phyloP scores from a whole-genome alignment of 2,888 invertebrate species.

The Eupithecia subumbrata region DNA sequence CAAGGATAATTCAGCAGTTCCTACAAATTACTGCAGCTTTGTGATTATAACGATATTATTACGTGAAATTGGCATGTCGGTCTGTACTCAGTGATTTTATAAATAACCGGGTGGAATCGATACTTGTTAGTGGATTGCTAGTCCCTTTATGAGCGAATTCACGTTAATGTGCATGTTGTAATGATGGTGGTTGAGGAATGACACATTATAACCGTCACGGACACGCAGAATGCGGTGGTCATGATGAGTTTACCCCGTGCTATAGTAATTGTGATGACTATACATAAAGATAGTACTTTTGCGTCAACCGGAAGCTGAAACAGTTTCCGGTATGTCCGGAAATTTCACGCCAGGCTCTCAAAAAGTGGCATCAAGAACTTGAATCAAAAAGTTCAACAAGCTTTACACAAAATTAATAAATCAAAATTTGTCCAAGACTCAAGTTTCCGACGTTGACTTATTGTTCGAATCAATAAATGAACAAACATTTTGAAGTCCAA shows the following conservation, averaged over 20 bases:
- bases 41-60: constrained; percentile 38
- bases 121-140: constrained; percentile 32
- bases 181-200: constrained; percentile 1
- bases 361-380: constrained; percentile 3
- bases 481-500: constrained; percentile 18
- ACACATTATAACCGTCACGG: background rate
- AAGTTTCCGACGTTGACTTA: constrained; percentile 24
- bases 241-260: background rate
- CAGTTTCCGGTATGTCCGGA: too few relatives aligned
- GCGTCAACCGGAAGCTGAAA: too few relatives aligned
- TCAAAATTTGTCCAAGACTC: constrained; percentile 15
- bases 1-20: constrained; percentile 30
- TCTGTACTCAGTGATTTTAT: constrained; percentile 33
- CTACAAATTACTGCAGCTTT: constrained; percentile 36
- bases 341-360: constrained; percentile 2
- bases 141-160: constrained; percentile 25
- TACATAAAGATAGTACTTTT: too few relatives aligned
- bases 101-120: constrained; percentile 33
- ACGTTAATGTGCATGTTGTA: constrained; percentile 17
- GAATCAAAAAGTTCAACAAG: constrained; percentile 25
- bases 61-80: constrained; percentile 33
- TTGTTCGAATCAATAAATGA: constrained; percentile 27
- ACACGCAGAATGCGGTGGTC: background rate
- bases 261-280: background rate
- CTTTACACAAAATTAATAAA: constrained; percentile 25